Base-by-base conservation (phyloP, 2,113 vertebrate species). In the Sitta europaea region DNA sequence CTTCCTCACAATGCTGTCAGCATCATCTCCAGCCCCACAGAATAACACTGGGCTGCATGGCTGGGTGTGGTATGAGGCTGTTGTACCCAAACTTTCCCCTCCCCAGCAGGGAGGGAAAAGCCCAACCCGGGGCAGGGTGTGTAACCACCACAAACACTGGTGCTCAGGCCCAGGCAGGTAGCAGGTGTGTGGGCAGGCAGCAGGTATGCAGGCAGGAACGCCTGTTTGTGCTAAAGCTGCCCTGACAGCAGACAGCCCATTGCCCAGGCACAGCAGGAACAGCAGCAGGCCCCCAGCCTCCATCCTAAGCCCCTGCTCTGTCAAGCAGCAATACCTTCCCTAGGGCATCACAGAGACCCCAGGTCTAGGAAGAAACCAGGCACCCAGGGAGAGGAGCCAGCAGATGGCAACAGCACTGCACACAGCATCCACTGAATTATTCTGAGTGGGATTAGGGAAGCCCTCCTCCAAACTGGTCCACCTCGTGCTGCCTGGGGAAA, bases 391-490 rank as follows among this genome's bases (percentile, higher is more conserved):
- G 22, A 67, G 13, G 29, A 82, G 45, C 94, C 95, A 90, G 95
- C 82, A 97, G 95, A 86, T 96, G 94, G 95, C 95, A 96, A 96
- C 79, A 94, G 82, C 86, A 83, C 29, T 4, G 6, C 38, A 5
- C 8, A 1, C 2, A 15, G 9, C 0, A 11, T 1, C 12, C 40
- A 4, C 5, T 3, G 5, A 33, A 11, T 11, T 4, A 28, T 3
- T 68, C 28, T 6, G 6, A 66, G 7, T 5, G 45, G 57, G 17
- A 47, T 1, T 1, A 13, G 36, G 45, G 33, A 71, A 84, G 7
- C 28, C 13, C 11, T 25, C 27, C 33, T 50, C 42, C 53, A 14
- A 14, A 24, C 27, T 31, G 21, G 18, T 36, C 35, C 27, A 3
- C 6, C n/a, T 38, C 36, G 12, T 22, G 3, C 77, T 55, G 47